Evolutionary conservation across 1,140 invertebrate species (phyloP).

Genomic region (Elymnias hypermnestra): DNA sequence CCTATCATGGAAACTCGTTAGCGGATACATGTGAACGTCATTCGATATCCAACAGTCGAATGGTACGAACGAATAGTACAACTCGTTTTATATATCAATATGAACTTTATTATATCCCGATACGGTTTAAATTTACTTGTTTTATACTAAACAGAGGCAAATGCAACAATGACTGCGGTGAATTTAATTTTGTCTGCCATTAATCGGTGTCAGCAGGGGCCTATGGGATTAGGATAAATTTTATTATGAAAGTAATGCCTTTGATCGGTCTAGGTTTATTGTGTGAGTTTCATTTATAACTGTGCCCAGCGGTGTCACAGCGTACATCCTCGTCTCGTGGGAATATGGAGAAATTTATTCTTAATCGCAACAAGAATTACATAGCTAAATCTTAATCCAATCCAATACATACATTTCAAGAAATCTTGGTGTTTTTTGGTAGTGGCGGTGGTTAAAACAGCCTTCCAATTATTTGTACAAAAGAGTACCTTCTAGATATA

Average conservation of each 20-base stretch:
- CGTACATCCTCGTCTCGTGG: too few relatives aligned
- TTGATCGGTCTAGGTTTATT: not conserved
- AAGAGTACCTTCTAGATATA: too few relatives aligned
- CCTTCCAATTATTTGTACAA: too few relatives aligned
- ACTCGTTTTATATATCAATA: too few relatives aligned
- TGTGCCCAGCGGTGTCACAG: too few relatives aligned
- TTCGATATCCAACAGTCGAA: conserved; percentile 55
- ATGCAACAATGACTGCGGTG: conserved; percentile 48
- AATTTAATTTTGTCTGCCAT: conserved; percentile 67
- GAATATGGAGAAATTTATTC: too few relatives aligned
- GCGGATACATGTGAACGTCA: conserved; percentile 59
- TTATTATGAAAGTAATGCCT: conserved; percentile 39
- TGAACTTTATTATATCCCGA: conserved; percentile 26
- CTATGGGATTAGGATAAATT: conserved; percentile 55
- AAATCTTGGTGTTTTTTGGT: too few relatives aligned
- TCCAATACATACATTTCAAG: too few relatives aligned
- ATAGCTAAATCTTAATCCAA: too few relatives aligned
- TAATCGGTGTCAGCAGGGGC: conserved; percentile 50
- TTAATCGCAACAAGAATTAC: too few relatives aligned
- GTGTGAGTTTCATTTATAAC: too few relatives aligned
- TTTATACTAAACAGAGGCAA: conserved; percentile 19
- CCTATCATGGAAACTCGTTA: conserved; percentile 60
- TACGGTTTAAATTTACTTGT: conserved; percentile 35
- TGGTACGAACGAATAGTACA: conserved; percentile 20
- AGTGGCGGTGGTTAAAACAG: too few relatives aligned